phyloP scores from a whole-genome alignment of 1,140 invertebrate species.

The Drosophila busckii region DNA sequence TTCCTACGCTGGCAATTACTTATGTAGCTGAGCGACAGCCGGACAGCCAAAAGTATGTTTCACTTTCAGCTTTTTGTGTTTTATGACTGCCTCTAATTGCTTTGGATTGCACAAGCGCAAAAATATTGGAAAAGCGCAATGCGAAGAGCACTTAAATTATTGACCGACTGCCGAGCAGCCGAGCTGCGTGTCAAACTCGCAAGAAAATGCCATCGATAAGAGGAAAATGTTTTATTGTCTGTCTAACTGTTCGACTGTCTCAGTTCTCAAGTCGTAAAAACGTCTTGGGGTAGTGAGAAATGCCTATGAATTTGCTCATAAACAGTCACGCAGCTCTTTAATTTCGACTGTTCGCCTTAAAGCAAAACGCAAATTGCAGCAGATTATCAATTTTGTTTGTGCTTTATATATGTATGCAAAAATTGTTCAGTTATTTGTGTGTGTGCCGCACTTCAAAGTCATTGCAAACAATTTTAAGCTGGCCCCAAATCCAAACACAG shows the following conservation, averaged over 20 bases:
- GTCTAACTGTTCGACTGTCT: background rate
- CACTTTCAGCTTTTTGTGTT: slow-evolving; percentile 36
- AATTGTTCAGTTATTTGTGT: no score
- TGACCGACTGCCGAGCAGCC: no score
- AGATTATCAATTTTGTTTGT: no score
- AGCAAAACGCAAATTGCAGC: background rate
- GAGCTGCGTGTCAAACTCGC: no score
- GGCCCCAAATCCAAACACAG: no score
- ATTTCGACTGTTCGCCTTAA: slow-evolving; percentile 11
- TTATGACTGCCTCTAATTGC: slow-evolving; percentile 63
- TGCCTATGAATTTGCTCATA: slow-evolving; percentile 32
- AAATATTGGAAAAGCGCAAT: slow-evolving; percentile 18
- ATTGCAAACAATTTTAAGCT: no score
- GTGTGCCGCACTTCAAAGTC: no score
- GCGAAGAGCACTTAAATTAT: slow-evolving; percentile 48
- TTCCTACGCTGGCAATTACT: slow-evolving; percentile 50
- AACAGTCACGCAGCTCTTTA: slow-evolving; percentile 3
- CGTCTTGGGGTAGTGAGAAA: slow-evolving; percentile 10
- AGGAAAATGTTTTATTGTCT: slow-evolving; percentile 28
- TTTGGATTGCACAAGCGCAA: background rate
- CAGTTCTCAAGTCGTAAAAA: background rate
- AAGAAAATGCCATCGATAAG: slow-evolving; percentile 47
- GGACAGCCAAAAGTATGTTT: background rate
- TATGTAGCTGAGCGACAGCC: slow-evolving; percentile 2
- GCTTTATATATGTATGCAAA: no score